Evolutionary conservation across 64 coral and sea anemone genomes (phyloP), one percentile per base, ranked within the genome.

Genomic region (Dendronephthya gigantea): DNA sequence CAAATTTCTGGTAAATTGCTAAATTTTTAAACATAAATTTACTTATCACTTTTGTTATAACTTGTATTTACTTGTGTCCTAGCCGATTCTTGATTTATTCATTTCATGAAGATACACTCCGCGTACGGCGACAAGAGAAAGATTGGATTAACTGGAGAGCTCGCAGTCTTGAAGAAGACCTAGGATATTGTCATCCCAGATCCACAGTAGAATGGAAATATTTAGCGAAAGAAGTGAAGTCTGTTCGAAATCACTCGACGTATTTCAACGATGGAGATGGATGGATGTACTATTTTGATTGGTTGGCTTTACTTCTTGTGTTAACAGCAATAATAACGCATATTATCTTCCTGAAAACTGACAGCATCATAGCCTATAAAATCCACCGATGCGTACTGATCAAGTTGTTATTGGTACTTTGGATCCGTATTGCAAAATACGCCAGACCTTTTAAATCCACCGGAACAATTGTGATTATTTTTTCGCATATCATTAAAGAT

Each of bases 261-360:
- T 27, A 75, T 13, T 75, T 34, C 30, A 31, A 34, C 35, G 34
- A 31, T 75, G 69, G 69, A 27, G 69, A 27, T 79, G 69, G 69
- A 75, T 75, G 69, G 69, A 37, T 75, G 19, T 74, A 74, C 69
- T 75, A 75, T 30, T 14, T 33, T 37, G 69, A 75, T 37, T 75
- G 69, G 69, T 37, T 75, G 12, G 69, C 69, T 31, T 75, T 75
- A 27, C 30, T 75, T 27, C 69, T 75, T 34, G 69, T 75, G 30
- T 1, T 75, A 3, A 15, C 23, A 34, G 34, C 69, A 14, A 33
- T 75, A 34, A 39, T 79, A 29, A 23, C 1, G 12, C 69, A 27
- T 0, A 75, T 75, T 34, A 30, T 75, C 7, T 75, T 75, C n/a
- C 30, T 75, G 7, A 75, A 37, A 14, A 31, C 29, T 34, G 69